phyloP scores from a whole-genome alignment of 2,888 invertebrate genomes.

The Argynnis bischoffii region DNA sequence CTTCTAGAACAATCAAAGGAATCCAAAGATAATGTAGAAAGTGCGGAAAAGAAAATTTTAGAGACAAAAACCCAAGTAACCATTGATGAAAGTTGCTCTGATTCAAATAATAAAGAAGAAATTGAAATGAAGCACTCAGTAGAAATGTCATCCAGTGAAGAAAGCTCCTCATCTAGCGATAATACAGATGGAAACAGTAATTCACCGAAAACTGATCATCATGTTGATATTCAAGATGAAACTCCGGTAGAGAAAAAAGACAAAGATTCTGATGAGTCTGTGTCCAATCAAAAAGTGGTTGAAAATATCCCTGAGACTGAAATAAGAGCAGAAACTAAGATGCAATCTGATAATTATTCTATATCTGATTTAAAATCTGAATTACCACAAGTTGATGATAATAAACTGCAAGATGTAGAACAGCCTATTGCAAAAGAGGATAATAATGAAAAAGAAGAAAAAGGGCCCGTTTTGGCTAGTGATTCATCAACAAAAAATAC shows the following conservation, averaged over 20 bases:
- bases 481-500: constrained; percentile 5
- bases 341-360: constrained; percentile 67
- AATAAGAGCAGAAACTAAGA: constrained; percentile 44
- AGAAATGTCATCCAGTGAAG: constrained; percentile 73
- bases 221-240: constrained; percentile 41
- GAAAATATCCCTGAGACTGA: constrained; percentile 43
- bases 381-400: constrained; percentile 50
- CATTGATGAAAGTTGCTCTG: constrained; percentile 66
- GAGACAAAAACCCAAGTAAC: constrained; percentile 40
- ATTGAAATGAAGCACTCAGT: constrained; percentile 61
- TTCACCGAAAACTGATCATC: constrained; percentile 66
- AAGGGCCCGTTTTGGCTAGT: constrained; percentile 27
- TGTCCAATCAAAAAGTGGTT: constrained; percentile 48
- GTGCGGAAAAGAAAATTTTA: constrained; percentile 46
- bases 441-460: constrained; percentile 37
- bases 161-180: constrained; percentile 75
- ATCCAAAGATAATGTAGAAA: constrained; percentile 43
- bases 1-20: constrained; percentile 55
- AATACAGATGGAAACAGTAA: constrained; percentile 75
- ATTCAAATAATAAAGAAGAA: constrained; percentile 65
- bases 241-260: constrained; percentile 39
- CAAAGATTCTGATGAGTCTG: constrained; percentile 40
- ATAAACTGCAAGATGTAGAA: constrained; percentile 36
- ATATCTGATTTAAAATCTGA: constrained; percentile 73
- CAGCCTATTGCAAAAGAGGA: constrained; percentile 37